Conservation (phyloP, 2,888 invertebrate species). For the Creontiades dilutus region DNA sequence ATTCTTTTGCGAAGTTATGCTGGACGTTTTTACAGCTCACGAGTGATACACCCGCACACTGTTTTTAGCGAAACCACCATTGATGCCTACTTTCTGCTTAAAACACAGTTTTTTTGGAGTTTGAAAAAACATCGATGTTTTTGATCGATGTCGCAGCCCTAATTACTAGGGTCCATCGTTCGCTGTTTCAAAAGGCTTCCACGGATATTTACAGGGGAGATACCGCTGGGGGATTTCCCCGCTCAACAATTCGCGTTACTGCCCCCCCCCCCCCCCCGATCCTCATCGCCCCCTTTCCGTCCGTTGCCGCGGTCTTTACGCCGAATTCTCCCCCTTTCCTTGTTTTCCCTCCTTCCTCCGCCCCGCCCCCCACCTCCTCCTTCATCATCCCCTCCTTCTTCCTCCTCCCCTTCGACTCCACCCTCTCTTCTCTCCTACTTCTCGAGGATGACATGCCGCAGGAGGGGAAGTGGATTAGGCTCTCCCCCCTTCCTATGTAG, state of each 20-base stretch:
- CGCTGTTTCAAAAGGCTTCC: constrained; percentile 29
- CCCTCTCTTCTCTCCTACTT: constrained; percentile 52
- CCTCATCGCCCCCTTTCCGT: background rate
- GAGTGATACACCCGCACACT: no score
- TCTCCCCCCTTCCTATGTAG: background rate
- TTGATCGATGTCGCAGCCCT: no score
- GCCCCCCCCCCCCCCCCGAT: background rate
- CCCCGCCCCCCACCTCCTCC: constrained; percentile 12
- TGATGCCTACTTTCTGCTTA: no score
- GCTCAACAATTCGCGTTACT: background rate
- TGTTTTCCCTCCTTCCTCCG: background rate
- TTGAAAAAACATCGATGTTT: no score
- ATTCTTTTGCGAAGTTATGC: no score
- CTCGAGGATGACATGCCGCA: constrained; percentile 71
- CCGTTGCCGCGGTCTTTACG: background rate
- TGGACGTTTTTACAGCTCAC: no score
- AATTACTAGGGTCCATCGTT: constrained; percentile 6
- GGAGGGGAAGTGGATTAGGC: constrained; percentile 70
- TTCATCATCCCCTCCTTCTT: background rate
- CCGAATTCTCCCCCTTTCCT: constrained; percentile 21
- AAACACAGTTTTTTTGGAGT: no score
- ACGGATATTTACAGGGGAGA: constrained; percentile 51
- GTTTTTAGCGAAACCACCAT: no score
- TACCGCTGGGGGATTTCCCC: constrained; percentile 17
- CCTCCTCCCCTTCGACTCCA: constrained; percentile 57